Evolutionary conservation across 2,888 invertebrate species (phyloP), one percentile per base, ranked within the genome.

Genomic region (Tanaodytes sp.): DNA sequence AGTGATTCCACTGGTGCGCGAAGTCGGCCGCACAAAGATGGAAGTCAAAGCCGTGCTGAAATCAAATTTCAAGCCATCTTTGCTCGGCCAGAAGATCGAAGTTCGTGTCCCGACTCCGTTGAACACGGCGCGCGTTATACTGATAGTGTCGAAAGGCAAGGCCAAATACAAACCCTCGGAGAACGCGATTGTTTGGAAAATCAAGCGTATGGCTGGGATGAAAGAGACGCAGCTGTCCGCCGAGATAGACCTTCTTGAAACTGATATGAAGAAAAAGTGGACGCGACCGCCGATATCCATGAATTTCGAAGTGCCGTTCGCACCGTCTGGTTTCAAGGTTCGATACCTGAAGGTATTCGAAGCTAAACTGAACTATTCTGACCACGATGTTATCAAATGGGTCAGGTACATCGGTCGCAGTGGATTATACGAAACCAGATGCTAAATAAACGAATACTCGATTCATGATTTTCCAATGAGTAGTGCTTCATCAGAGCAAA

Each of bases 341-440:
- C 93, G 99, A 36, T 99, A 99, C 86, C 87, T 99, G 81, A 99
- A 99, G 86, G 99, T 99, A 72, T 99, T 99, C 81, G 99, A 99
- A 86, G 95, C 98, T 0, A 99, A 99, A 85, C 89, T 99, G 78
- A 99, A 99, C 88, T 99, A 99, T 87, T 98, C 98, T 1, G 99
- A 99, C 87, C 98, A 99, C 81, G 99, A 99, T 86, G 99, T 99
- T 75, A 98, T 99, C 84, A 99, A 99, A 91, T 99, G 99, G 99
- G 99, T 99, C 74, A 91, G 99, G 23, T 99, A 99, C 87, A 99
- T 99, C 82, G 99, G 99, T 42, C 92, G 98, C 81, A 98, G 98
- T 84, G 99, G 99, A 61, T 91, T 99, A 40, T 99, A 99, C 85
- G 99, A 99, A 88, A 99, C 99, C 33, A 89, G 99, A 87, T 99